A percentile compares a stretch with the other conserved stretches of the same genome.
Evolutionary conservation across 2,113 vertebrate species (phyloP).

Genomic region (Anolis sagrei): DNA sequence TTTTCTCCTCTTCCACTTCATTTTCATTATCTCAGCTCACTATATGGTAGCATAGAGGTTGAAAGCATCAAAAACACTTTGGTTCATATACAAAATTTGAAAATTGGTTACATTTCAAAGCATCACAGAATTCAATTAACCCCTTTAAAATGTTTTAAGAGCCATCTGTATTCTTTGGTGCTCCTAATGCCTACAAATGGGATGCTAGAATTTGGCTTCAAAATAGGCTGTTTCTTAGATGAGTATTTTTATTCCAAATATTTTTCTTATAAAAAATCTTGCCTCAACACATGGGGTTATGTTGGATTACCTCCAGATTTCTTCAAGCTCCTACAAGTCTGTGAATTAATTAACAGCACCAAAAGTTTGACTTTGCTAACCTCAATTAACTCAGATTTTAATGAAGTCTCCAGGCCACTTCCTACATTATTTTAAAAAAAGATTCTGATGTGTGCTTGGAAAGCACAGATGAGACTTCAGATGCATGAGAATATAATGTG

Average conservation of each 20-base stretch:
- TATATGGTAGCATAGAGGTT: background rate
- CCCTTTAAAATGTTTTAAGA: background rate
- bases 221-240: conserved; percentile 10
- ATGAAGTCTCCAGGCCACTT: conserved; percentile 36
- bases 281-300: conserved; percentile 5
- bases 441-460: conserved; percentile 3
- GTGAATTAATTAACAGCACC: conserved; percentile 36
- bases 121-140: background rate
- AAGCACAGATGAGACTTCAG: background rate
- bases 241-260: conserved; percentile 20
- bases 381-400: conserved; percentile 44
- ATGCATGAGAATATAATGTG: conserved; percentile 12
- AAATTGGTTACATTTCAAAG: background rate
- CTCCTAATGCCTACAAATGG: background rate
- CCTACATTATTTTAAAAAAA: conserved; percentile 42
- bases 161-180: background rate
- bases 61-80: background rate
- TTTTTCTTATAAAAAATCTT: conserved; percentile 29
- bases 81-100: background rate
- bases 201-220: background rate
- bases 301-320: conserved; percentile 35
- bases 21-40: background rate
- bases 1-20: background rate
- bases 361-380: conserved; percentile 44
- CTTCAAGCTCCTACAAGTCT: conserved; percentile 21